These are phyloP conservation scores for Phacellophora camtschatica DNA, from an alignment of 30 jellyfish, hydroid and myxozoan genomes.

Conservation along the genomic window DNA sequence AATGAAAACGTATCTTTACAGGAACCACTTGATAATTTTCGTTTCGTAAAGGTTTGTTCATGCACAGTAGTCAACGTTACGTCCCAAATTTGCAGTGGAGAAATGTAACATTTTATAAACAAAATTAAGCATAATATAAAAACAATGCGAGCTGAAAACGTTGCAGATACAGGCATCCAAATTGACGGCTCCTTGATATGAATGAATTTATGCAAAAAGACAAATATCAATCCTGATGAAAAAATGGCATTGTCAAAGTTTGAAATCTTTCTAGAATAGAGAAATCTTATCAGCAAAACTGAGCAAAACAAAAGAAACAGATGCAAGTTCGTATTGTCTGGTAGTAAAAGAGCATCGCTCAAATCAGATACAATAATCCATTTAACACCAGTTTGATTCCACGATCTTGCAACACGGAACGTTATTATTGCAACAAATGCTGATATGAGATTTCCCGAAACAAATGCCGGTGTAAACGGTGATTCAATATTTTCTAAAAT, in stretches of 20 bases:
- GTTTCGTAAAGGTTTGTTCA: no score
- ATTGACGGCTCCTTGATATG: no score
- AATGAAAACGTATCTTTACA: no score
- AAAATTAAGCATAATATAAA: background rate
- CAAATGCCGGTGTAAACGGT: no score
- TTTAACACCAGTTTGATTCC: slow-evolving; percentile 93
- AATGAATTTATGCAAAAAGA: background rate
- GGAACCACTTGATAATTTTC: no score
- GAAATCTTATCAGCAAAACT: background rate
- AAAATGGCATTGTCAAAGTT: background rate
- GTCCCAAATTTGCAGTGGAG: no score
- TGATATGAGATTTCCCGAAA: background rate
- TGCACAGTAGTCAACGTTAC: no score
- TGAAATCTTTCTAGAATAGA: background rate
- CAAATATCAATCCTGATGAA: background rate
- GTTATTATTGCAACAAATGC: background rate
- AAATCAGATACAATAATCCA: slow-evolving; percentile 58
- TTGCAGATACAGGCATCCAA: no score
- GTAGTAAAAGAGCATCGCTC: background rate
- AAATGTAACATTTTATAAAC: background rate
- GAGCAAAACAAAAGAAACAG: background rate
- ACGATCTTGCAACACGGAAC: slow-evolving; percentile 31
- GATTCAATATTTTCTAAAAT: no score
- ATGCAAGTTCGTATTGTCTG: background rate
- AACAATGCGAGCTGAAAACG: background rate